Evolutionary conservation across 2,888 invertebrate genomes (phyloP).

Genomic region (Lingula anatina): DNA sequence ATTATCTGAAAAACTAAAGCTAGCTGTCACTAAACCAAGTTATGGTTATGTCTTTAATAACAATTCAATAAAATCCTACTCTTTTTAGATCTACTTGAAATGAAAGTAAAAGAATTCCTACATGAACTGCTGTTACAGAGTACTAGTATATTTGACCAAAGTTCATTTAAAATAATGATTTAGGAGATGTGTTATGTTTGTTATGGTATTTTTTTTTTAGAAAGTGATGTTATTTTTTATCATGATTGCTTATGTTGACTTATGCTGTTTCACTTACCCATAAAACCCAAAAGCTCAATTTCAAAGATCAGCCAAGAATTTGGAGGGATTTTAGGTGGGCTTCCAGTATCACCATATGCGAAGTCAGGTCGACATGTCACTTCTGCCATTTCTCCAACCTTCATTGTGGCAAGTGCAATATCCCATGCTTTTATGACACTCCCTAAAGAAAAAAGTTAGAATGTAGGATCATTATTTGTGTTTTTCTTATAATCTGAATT

Average conservation of each 20-base stretch:
- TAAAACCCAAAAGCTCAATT: slow-evolving; percentile 79
- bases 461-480: slow-evolving; percentile 1
- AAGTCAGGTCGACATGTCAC: slow-evolving; percentile 83
- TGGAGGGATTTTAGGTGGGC: slow-evolving; percentile 82
- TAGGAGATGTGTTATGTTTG: too few relatives aligned
- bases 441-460: slow-evolving; percentile 55
- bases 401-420: slow-evolving; percentile 89
- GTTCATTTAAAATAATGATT: too few relatives aligned
- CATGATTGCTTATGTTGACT: not conserved
- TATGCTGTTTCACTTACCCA: too few relatives aligned
- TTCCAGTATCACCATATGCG: slow-evolving; percentile 81
- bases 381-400: slow-evolving; percentile 76
- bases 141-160: too few relatives aligned
- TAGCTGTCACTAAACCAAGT: not conserved
- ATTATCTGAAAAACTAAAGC: not conserved
- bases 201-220: too few relatives aligned
- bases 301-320: slow-evolving; percentile 74
- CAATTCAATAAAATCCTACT: too few relatives aligned
- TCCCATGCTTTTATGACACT: slow-evolving; percentile 92
- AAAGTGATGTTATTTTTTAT: too few relatives aligned
- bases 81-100: too few relatives aligned
- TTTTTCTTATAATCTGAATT: not conserved
- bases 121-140: too few relatives aligned
- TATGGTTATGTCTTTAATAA: too few relatives aligned
- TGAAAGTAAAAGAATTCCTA: too few relatives aligned